Evolutionary conservation across 2,113 vertebrate genomes (phyloP).

Genomic region (Chlamydotis undulata): DNA sequence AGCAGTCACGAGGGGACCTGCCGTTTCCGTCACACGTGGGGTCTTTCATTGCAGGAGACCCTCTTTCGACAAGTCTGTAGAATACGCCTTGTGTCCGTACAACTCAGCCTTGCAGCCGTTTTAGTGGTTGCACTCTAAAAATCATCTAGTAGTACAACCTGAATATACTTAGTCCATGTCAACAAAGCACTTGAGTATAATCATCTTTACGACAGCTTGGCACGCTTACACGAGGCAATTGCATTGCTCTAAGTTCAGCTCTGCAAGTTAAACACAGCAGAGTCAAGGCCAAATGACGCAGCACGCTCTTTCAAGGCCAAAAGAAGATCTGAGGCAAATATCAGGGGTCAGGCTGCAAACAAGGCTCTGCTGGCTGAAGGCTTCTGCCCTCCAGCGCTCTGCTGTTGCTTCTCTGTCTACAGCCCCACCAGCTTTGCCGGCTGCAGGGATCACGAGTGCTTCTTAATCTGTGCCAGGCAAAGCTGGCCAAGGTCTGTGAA

Average conservation of each 20-base stretch:
- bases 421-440: not conserved
- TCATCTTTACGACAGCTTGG: not conserved
- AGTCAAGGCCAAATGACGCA: not conserved
- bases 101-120: not conserved
- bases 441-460: not conserved
- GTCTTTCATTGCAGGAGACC: not conserved
- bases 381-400: not conserved
- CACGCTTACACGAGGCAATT: not conserved
- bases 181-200: not conserved
- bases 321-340: conserved; percentile 28
- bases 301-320: rapidly evolving
- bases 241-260: not conserved
- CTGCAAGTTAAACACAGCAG: not conserved
- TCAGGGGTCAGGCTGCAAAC: not conserved
- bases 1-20: rapidly evolving
- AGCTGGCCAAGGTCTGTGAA: not conserved
- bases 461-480: not conserved
- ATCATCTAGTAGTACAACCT: not conserved
- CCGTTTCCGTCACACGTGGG: not conserved
- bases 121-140: not conserved
- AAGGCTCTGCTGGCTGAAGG: not conserved
- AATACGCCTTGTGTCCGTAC: not conserved
- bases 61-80: not conserved
- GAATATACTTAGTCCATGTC: not conserved
- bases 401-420: not conserved